These are phyloP conservation scores for Centroberyx gerrardi DNA, from an alignment of 2,797 vertebrate species.

Conservation along the genomic window DNA sequence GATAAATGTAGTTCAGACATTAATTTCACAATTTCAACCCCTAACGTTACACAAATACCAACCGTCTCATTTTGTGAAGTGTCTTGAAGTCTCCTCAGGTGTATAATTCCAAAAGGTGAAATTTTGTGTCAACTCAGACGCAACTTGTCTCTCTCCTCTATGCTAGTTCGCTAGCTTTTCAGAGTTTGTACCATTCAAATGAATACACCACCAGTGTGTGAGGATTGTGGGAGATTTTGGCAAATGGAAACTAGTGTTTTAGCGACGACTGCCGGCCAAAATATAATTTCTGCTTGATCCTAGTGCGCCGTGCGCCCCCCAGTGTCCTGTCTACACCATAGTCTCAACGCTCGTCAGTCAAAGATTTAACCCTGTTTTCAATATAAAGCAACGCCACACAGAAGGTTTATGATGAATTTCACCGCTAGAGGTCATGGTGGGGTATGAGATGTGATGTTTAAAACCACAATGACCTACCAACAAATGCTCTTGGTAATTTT, in stretches of 20 bases:
- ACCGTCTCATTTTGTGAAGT: constrained; percentile 76
- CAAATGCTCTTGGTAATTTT: too few species aligned
- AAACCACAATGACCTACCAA: too few species aligned
- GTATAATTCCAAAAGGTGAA: constrained; percentile 47
- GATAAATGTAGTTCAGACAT: neutral
- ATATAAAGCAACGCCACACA: too few species aligned
- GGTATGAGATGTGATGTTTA: too few species aligned
- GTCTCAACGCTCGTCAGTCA: too few species aligned
- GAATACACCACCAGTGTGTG: constrained; percentile 75
- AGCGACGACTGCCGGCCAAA: constrained; percentile 74
- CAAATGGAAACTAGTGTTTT: constrained; percentile 24
- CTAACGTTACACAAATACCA: constrained; percentile 50
- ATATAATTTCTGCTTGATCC: rapidly evolving
- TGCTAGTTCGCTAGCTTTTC: constrained; percentile 32
- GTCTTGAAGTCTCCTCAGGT: constrained; percentile 1
- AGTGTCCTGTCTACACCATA: neutral
- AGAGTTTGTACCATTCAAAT: constrained; percentile 81
- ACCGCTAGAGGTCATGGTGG: too few species aligned
- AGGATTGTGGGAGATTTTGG: constrained; percentile 83
- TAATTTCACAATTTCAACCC: neutral
- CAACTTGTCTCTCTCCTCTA: constrained; percentile 7
- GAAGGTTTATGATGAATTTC: too few species aligned
- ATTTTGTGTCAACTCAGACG: constrained; percentile 34
- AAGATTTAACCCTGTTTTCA: too few species aligned
- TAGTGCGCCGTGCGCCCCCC: neutral